Evolutionary conservation across 2,888 invertebrate species (phyloP).

Genomic region (Pseudoips prasinana): DNA sequence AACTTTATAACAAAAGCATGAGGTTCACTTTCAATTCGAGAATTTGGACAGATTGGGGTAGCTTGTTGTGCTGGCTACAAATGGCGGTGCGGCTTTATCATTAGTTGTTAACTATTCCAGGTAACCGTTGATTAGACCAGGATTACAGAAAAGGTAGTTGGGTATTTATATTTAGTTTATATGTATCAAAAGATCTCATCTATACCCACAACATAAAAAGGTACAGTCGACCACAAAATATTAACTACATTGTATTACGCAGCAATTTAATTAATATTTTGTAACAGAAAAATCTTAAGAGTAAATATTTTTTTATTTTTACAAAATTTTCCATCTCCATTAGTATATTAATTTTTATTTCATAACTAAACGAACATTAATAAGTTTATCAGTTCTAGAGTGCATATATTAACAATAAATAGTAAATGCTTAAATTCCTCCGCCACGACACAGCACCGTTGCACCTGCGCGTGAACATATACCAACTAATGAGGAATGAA

Average conservation of each 20-base stretch:
- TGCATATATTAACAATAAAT: conserved; percentile 35
- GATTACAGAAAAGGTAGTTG: too few species aligned
- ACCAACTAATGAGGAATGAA: conserved; percentile 41
- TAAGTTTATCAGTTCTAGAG: conserved; percentile 28
- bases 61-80: too few species aligned
- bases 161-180: too few species aligned
- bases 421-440: conserved; percentile 47
- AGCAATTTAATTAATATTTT: conserved; percentile 5
- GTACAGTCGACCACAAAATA: conserved; percentile 18
- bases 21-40: too few species aligned
- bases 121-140: too few species aligned
- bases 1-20: too few species aligned
- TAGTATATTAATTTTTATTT: neutral
- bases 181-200: conserved; percentile 11
- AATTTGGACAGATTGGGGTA: too few species aligned
- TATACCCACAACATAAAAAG: too few species aligned
- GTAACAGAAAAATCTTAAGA: neutral
- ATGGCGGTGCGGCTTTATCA: too few species aligned
- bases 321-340: conserved; percentile 11
- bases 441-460: conserved; percentile 17
- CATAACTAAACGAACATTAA: conserved; percentile 21
- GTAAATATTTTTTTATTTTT: conserved; percentile 11
- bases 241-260: conserved; percentile 5
- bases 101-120: too few species aligned
- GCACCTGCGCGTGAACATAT: conserved; percentile 17